These are phyloP conservation scores for Aspidapion aeneum DNA, from an alignment of 2,888 invertebrate species.

Conservation along the genomic window DNA sequence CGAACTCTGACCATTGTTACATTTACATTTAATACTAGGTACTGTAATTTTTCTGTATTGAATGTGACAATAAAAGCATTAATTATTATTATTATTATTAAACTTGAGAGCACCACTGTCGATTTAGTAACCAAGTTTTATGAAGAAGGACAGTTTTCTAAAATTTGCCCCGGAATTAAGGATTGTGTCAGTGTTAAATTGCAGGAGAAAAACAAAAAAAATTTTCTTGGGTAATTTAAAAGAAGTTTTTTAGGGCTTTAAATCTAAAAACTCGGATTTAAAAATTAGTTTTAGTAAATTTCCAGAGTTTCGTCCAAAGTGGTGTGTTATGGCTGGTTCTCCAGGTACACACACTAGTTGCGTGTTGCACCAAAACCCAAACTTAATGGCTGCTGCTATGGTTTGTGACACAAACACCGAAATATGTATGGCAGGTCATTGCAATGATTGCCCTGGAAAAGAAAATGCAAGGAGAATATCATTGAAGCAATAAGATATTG, in stretches of 20 bases:
- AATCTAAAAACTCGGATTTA: not conserved
- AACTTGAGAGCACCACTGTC: not conserved
- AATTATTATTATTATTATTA: no score
- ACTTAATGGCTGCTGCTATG: not conserved
- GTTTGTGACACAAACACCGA: not conserved
- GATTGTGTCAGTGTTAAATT: not conserved
- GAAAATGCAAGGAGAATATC: not conserved
- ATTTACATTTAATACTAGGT: no score
- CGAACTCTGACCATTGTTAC: no score
- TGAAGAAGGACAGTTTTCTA: not conserved
- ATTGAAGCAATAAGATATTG: not conserved
- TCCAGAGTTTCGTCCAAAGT: not conserved
- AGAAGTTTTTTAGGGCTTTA: not conserved
- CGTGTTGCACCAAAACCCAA: not conserved
- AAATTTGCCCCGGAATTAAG: not conserved
- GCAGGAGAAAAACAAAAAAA: not conserved
- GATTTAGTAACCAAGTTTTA: not conserved
- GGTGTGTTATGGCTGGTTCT: not conserved
- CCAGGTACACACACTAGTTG: not conserved
- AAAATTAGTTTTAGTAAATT: not conserved
- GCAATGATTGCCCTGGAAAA: not conserved
- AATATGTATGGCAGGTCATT: not conserved
- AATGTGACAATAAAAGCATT: no score
- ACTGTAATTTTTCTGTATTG: no score
- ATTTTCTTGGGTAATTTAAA: not conserved